Evolutionary conservation across 64 coral and sea anemone species (phyloP), one percentile per base, ranked within the genome.

Genomic region (Montipora capricornis): DNA sequence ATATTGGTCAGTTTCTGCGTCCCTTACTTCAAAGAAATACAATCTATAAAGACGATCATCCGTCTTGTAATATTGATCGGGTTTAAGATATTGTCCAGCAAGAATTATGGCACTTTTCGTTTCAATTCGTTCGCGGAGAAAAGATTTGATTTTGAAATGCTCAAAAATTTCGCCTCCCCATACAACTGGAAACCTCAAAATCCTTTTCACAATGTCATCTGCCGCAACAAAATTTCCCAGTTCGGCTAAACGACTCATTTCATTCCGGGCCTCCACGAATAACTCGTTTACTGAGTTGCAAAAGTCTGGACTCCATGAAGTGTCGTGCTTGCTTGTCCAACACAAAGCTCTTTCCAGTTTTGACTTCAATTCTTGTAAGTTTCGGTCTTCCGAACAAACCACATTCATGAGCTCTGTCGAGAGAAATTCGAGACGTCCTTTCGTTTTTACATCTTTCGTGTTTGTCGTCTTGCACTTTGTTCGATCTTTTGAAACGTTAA

Each of bases 111-210:
- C 84, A 3, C 16, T 89, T 77, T 84, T 48, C 16, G 78, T 68
- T 37, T 66, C 66, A n/a, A 94, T 94, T 5, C 89, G 14, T 37
- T 94, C 93, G 16, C 93, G 89, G 8, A 57, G 76, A 82, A 89
- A 90, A 67, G 93, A 83, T 6, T 84, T 37, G 1, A 94, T 90
- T 8, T 94, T 90, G 0, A 94, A 61, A 74, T 55, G 44, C 46
- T 58, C 61, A 47, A 89, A 89, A 2, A 81, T 17, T 59, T 81
- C 49, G 20, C n/a, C 58, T 4, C 87, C 92, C 92, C 92, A 94
- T 14, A 20, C 47, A 45, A 12, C 73, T 44, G 26, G 69, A 17
- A 94, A 78, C 19, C 55, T 47, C 14, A 82, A 26, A 59, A 94
- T 82, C 49, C 26, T 74, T 71, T 83, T 81, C 11, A 68, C 78